Conservation (phyloP, 2,797 vertebrate genomes). For the Oreochromis mossambicus region DNA sequence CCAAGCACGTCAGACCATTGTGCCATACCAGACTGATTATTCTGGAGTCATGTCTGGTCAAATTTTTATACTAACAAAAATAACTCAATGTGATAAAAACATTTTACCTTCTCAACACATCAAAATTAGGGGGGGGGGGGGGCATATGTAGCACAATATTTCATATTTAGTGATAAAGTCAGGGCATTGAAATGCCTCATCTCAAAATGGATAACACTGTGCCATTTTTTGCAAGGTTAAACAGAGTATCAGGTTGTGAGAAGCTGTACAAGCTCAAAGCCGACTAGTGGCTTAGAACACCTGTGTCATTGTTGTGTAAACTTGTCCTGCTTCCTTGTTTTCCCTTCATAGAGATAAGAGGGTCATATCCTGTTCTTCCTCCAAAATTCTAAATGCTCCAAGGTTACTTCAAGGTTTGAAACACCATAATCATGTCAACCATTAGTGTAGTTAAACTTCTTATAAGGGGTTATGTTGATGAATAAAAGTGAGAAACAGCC, state of each 20-base stretch:
- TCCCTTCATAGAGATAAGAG: background rate
- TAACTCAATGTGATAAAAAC: background rate
- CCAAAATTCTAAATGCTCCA: background rate
- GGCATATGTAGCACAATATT: background rate
- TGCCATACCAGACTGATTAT: conserved; percentile 22
- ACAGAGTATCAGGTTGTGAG: background rate
- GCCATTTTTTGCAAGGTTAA: conserved; percentile 1
- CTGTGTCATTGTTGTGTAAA: background rate
- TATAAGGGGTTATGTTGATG: background rate
- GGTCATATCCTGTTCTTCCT: background rate
- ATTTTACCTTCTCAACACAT: background rate
- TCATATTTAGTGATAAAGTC: background rate
- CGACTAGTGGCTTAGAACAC: background rate
- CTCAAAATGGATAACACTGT: background rate
- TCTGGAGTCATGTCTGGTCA: conserved; percentile 13
- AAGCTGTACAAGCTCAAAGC: background rate
- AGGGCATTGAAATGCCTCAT: background rate
- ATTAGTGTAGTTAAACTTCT: background rate
- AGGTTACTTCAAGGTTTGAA: background rate
- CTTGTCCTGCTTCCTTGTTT: background rate
- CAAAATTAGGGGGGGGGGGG: background rate
- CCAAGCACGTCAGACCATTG: conserved; percentile 39
- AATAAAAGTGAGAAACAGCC: background rate
- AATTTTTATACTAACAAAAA: background rate
- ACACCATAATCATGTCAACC: background rate